phyloP scores from a whole-genome alignment of 2,797 vertebrate species.

The Trichosurus vulpecula region DNA sequence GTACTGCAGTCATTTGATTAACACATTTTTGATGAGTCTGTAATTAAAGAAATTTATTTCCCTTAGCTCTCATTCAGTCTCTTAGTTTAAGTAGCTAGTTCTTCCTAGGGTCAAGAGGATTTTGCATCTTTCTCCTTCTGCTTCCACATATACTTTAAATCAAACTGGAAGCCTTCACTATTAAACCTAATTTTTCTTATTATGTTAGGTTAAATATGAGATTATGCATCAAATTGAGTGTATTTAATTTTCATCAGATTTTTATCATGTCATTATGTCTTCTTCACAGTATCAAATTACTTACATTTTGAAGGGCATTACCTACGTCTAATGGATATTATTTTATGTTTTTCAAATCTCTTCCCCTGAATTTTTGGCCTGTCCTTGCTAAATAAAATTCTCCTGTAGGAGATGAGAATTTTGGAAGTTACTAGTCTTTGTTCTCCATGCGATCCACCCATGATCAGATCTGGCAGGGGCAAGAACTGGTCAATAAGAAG shows the following conservation, averaged over 20 bases:
- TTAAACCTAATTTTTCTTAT: slow-evolving; percentile 62
- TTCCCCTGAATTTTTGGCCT: slow-evolving; percentile 46
- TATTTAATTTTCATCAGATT: slow-evolving; percentile 71
- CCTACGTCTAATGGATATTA: slow-evolving; percentile 56
- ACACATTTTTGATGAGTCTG: slow-evolving; percentile 72
- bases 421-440: not conserved
- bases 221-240: slow-evolving; percentile 65
- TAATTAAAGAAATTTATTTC: slow-evolving; percentile 78
- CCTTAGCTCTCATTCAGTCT: slow-evolving; percentile 63
- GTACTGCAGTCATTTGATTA: slow-evolving; percentile 69
- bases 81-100: slow-evolving; percentile 60
- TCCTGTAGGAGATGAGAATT: slow-evolving; percentile 25
- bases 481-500: not conserved
- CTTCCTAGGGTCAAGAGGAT: slow-evolving; percentile 38
- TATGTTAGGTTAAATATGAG: slow-evolving; percentile 57
- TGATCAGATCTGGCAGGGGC: not conserved
- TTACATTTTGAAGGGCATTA: slow-evolving; percentile 36
- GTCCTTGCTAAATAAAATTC: slow-evolving; percentile 48
- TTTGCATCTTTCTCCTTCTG: slow-evolving; percentile 49
- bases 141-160: slow-evolving; percentile 57
- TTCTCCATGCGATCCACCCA: not conserved
- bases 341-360: slow-evolving; percentile 51
- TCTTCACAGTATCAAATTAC: slow-evolving; percentile 58
- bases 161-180: slow-evolving; percentile 63
- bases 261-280: slow-evolving; percentile 67